Base-by-base conservation (phyloP, 2,888 invertebrate species). In the Scrobipalpa costella region DNA sequence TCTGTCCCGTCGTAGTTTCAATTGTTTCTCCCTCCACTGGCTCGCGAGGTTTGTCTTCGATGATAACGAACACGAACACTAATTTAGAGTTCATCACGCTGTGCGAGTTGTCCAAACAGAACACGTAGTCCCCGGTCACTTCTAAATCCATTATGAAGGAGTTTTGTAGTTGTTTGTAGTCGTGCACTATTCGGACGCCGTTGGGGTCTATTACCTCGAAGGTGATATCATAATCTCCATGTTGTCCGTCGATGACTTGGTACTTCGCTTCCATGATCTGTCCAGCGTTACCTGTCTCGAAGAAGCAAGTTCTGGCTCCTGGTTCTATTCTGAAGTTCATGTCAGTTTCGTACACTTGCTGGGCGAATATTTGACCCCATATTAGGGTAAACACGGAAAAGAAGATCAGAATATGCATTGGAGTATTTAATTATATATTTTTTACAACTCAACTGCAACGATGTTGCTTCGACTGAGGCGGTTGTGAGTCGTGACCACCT, bases 91-190 rank as follows among this genome's bases (percentile, higher is more conserved):
- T 96, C 75, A 96, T 95, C 61, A 94, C 87, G 80, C 96, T 97
- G 81, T 95, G 96, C 0, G 94, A 94, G 80, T 98, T 98, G 82
- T 98, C 98, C 82, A 98, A 95, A 79, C 98, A 98, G 71, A 97
- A 93, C 64, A 94, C 93, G 82, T 96, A 97, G 75, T 96, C 96
- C 13, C 97, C 97, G 50, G 93, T 92, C 38, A 85, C 77, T 47
- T 84, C 79, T 19, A 94, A 90, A 58, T 94, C 93, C 66, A 93
- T 83, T 61, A 95, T 93, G 71, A 96, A 94, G 21, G 93, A 91
- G 72, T 95, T 95, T 78, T 95, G 94, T 0, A 94, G 84, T 77
- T 94, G 94, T 73, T 95, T 95, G 74, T 92, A 93, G 76, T 96
- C 95, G 0, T 93, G 88, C 0, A 94, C 83, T 17, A 96, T 78